phyloP scores from a whole-genome alignment of 2,113 vertebrate species.

The Psettodes erumei region DNA sequence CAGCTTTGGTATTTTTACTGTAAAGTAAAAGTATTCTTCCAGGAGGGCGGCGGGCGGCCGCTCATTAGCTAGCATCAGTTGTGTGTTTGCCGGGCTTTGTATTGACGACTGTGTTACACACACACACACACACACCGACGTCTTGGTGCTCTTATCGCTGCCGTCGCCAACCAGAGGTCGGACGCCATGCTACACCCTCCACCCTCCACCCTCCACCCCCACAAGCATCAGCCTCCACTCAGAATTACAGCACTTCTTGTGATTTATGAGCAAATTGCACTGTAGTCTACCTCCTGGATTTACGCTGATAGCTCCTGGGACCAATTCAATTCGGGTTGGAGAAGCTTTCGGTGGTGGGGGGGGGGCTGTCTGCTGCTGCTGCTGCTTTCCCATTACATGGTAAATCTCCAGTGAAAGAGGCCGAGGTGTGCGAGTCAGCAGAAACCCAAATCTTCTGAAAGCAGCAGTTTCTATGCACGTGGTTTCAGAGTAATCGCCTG shows the following conservation, averaged over 20 bases:
- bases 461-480: conserved; percentile 55
- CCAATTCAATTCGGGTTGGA: conserved; percentile 39
- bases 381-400: conserved; percentile 50
- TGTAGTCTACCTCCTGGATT: conserved; percentile 47
- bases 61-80: no score
- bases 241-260: conserved; percentile 30
- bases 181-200: conserved; percentile 15
- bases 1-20: no score
- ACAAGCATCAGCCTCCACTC: conserved; percentile 21
- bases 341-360: no score
- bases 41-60: no score
- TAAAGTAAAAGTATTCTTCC: no score
- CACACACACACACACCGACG: no score
- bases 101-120: no score
- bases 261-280: conserved; percentile 57
- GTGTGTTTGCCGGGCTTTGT: no score
- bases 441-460: conserved; percentile 42
- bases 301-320: conserved; percentile 49
- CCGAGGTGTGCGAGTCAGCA: conserved; percentile 52
- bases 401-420: conserved; percentile 62
- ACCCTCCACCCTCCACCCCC: conserved; percentile 11
- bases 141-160: no score
- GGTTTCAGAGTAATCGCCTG: conserved; percentile 44
- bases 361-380: no score
- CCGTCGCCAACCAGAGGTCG: conserved; percentile 16